A percentile compares a stretch with the other conserved stretches of the same genome.
Evolutionary conservation across 2,113 vertebrate species (phyloP).

Genomic region (Lontra canadensis): DNA sequence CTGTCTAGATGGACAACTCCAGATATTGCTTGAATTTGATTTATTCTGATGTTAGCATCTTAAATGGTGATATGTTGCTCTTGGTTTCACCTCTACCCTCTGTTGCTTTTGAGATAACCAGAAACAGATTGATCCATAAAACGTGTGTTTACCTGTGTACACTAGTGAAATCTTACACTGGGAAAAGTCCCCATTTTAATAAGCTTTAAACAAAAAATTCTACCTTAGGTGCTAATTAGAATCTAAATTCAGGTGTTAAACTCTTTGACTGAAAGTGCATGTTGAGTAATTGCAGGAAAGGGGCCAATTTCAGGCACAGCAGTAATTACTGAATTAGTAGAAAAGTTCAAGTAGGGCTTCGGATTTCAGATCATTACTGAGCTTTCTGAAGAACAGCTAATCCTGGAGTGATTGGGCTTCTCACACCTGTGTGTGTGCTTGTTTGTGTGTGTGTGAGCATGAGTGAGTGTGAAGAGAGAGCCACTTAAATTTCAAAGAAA

Average conservation of each 20-base stretch:
- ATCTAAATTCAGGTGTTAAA: constrained; percentile 92
- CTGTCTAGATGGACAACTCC: background rate
- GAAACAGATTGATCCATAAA: constrained; percentile 60
- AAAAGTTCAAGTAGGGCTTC: constrained; percentile 96
- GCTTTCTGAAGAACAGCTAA: constrained; percentile 92
- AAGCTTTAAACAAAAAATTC: constrained; percentile 87
- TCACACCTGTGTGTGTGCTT: constrained; percentile 81
- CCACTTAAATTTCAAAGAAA: constrained; percentile 80
- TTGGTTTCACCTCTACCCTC: constrained; percentile 41
- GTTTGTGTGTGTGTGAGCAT: constrained; percentile 52
- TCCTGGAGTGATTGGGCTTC: constrained; percentile 83
- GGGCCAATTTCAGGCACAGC: constrained; percentile 90
- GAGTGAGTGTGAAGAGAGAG: constrained; percentile 72
- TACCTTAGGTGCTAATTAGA: constrained; percentile 90
- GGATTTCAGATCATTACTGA: constrained; percentile 93
- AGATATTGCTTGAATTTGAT: constrained; percentile 20
- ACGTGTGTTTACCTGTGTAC: constrained; percentile 56
- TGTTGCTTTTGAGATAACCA: constrained; percentile 64
- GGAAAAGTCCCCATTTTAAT: constrained; percentile 83
- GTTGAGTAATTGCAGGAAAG: constrained; percentile 90
- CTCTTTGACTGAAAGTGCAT: constrained; percentile 85
- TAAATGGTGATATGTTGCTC: constrained; percentile 10
- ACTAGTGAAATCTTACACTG: constrained; percentile 84
- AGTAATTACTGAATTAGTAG: constrained; percentile 99
- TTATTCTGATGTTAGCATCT: constrained; percentile 51